A percentile compares a stretch with the other conserved stretches of the same genome.
phyloP scores from a whole-genome alignment of 2,888 invertebrate species.

The Heterodera filipjevi region DNA sequence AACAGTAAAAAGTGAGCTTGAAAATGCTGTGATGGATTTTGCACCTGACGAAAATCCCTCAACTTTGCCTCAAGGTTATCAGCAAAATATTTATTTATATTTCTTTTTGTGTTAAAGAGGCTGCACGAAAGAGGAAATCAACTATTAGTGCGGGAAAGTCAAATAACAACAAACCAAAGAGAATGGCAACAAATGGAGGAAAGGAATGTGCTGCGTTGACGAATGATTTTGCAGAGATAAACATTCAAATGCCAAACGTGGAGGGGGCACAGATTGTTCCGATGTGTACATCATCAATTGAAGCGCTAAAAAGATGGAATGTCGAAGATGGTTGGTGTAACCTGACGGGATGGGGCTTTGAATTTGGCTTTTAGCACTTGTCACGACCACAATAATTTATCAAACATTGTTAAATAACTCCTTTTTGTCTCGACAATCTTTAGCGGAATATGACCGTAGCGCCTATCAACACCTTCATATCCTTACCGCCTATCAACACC shows the following conservation, averaged over 20 bases:
- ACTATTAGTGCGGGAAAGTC: neutral
- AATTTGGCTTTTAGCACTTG: neutral
- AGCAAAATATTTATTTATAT: too few relatives aligned
- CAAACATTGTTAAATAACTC: too few relatives aligned
- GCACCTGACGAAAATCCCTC: neutral
- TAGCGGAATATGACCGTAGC: too few relatives aligned
- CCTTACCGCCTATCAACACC: too few relatives aligned
- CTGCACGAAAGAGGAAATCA: neutral
- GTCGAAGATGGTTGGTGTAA: conserved; percentile 78
- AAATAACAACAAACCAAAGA: neutral
- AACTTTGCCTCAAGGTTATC: neutral
- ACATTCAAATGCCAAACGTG: neutral
- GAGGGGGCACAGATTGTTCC: neutral
- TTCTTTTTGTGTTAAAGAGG: neutral
- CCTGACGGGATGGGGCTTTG: neutral
- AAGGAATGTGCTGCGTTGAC: neutral
- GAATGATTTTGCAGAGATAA: neutral
- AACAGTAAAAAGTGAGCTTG: neutral
- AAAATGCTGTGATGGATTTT: neutral
- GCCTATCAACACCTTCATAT: too few relatives aligned
- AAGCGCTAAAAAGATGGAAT: conserved; percentile 84
- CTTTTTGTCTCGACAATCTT: too few relatives aligned
- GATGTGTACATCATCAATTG: conserved; percentile 23
- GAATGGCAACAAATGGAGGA: neutral
- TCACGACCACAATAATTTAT: too few relatives aligned